Evolutionary conservation across 1,140 invertebrate genomes (phyloP).

Genomic region (Pygmarrhopalites habei): DNA sequence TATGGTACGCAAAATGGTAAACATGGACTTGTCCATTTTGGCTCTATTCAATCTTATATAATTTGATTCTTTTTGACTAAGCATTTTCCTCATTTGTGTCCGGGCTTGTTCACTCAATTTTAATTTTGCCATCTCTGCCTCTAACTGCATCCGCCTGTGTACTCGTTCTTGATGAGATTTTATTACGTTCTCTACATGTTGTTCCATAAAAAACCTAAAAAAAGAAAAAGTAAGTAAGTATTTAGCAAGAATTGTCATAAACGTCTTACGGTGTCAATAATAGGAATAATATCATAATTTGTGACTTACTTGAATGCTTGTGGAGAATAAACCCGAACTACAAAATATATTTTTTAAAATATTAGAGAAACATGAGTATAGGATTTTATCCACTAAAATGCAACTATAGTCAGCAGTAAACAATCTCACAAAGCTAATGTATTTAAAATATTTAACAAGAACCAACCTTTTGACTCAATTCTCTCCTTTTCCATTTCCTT

Average conservation of each 20-base stretch:
- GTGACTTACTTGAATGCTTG: constrained; percentile 96
- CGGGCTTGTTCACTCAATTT: constrained; percentile 77
- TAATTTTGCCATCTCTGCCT: constrained; percentile 92
- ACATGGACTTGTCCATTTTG: constrained; percentile 88
- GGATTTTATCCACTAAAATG: too few species aligned
- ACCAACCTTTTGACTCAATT: constrained; percentile 78
- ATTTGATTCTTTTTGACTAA: constrained; percentile 97
- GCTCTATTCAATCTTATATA: constrained; percentile 90
- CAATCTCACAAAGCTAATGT: too few species aligned
- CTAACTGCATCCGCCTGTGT: constrained; percentile 78
- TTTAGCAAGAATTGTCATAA: too few species aligned
- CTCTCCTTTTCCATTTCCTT: constrained; percentile 89
- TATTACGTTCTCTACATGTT: constrained; percentile 57
- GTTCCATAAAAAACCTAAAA: constrained; percentile 14
- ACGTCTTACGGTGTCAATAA: constrained; percentile 95
- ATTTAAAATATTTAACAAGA: too few species aligned
- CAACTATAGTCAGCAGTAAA: too few species aligned
- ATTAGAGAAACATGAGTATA: too few species aligned
- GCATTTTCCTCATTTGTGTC: constrained; percentile 89
- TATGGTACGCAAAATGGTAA: constrained; percentile 65
- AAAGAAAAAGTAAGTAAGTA: too few species aligned
- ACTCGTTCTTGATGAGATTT: constrained; percentile 91
- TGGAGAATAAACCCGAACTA: constrained; percentile 73
- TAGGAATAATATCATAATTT: too few species aligned
- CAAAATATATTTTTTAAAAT: too few species aligned